phyloP scores from a whole-genome alignment of 1,140 invertebrate genomes.

The Aethina tumida region DNA sequence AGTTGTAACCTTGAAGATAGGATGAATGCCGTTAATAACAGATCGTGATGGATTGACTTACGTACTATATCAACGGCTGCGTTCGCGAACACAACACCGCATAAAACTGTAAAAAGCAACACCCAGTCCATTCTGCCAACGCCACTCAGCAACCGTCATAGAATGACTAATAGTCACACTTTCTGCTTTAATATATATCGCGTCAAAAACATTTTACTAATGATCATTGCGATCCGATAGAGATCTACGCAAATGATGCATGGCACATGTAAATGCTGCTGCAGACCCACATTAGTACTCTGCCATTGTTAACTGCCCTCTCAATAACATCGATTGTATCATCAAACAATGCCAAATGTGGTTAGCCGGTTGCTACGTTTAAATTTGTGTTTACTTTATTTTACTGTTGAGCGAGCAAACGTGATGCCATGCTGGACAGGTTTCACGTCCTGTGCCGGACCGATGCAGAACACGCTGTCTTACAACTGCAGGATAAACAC shows the following conservation, averaged over 20 bases:
- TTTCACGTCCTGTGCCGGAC: too few relatives aligned
- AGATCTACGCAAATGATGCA: constrained; percentile 27
- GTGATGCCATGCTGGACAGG: constrained; percentile 20
- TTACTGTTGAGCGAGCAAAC: constrained; percentile 21
- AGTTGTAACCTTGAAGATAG: too few relatives aligned
- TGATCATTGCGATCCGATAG: constrained; percentile 22
- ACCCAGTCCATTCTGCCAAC: constrained; percentile 16
- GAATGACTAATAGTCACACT: constrained; percentile 28
- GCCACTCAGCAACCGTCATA: constrained; percentile 21
- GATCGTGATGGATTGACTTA: constrained; percentile 27
- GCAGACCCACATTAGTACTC: constrained; percentile 19
- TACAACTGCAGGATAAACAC: too few relatives aligned
- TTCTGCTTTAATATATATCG: constrained; percentile 23
- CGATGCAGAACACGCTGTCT: too few relatives aligned
- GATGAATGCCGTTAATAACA: constrained; percentile 22
- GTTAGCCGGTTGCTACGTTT: constrained; percentile 26
- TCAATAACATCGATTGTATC: constrained; percentile 31
- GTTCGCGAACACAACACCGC: constrained; percentile 17
- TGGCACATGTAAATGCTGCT: constrained; percentile 25
- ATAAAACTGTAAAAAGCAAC: constrained; percentile 22
- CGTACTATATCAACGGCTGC: constrained; percentile 24
- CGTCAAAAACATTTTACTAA: constrained; percentile 31
- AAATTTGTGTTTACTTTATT: constrained; percentile 29
- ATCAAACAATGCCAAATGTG: constrained; percentile 32
- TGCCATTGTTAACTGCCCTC: constrained; percentile 27